Conservation (phyloP, 2,797 vertebrate genomes). For the Saguinus oedipus region DNA sequence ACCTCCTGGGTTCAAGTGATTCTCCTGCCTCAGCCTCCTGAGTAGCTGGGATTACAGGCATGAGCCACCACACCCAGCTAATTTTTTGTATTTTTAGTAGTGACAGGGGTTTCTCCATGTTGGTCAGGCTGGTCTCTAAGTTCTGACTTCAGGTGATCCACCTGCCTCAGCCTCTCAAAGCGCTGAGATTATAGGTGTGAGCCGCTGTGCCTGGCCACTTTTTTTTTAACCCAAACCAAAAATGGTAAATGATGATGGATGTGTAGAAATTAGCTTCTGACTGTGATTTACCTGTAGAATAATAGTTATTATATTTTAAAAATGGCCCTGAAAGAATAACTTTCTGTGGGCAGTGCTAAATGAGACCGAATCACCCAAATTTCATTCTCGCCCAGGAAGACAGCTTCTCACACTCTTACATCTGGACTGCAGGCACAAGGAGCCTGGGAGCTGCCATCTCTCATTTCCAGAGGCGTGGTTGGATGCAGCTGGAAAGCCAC, state of each 20-base stretch:
- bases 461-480: neutral
- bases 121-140: too few relatives aligned
- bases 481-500: neutral
- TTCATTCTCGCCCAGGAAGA: neutral
- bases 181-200: too few relatives aligned
- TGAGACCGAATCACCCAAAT: neutral
- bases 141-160: too few relatives aligned
- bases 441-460: neutral
- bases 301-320: neutral
- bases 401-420: neutral
- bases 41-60: too few relatives aligned
- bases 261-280: neutral
- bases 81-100: too few relatives aligned
- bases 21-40: too few relatives aligned
- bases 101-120: too few relatives aligned
- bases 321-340: neutral
- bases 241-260: neutral
- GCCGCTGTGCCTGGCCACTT: neutral
- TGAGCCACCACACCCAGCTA: too few relatives aligned
- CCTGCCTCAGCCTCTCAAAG: too few relatives aligned
- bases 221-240: neutral
- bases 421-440: neutral
- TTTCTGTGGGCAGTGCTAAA: neutral
- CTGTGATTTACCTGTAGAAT: neutral
- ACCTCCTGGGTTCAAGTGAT: too few relatives aligned